A percentile compares a stretch with the other conserved stretches of the same genome.
phyloP scores from a whole-genome alignment of 2,888 invertebrate species.

The Philopedon plagiatum region DNA sequence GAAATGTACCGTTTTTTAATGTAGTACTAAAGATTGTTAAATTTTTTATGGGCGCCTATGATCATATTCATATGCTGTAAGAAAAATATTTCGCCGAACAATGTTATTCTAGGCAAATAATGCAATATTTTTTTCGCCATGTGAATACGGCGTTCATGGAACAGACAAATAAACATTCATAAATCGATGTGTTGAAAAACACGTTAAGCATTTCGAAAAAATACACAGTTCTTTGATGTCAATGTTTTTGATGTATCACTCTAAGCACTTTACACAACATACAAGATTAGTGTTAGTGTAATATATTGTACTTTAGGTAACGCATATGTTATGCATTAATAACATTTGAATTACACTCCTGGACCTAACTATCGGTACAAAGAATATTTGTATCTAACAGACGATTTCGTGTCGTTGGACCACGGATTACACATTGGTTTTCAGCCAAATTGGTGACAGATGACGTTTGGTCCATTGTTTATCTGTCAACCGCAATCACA shows the following conservation, averaged over 20 bases:
- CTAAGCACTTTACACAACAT: not conserved
- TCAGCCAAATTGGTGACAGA: too few relatives aligned
- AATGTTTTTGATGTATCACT: constrained; percentile 14
- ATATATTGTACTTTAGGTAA: not conserved
- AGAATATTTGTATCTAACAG: too few relatives aligned
- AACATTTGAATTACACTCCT: too few relatives aligned
- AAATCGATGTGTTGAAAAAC: constrained; percentile 16
- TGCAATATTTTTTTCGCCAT: constrained; percentile 23
- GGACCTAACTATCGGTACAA: too few relatives aligned
- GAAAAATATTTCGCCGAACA: constrained; percentile 11
- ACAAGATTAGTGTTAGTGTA: not conserved
- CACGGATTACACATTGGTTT: too few relatives aligned
- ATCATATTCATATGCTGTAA: not conserved
- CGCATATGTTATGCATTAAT: too few relatives aligned
- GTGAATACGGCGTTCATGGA: constrained; percentile 3
- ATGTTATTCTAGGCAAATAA: constrained; percentile 11
- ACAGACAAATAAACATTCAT: constrained; percentile 18
- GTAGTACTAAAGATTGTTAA: too few relatives aligned
- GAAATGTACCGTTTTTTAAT: too few relatives aligned
- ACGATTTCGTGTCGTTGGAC: too few relatives aligned
- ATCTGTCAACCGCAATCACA: too few relatives aligned
- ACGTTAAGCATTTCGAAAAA: constrained; percentile 13
- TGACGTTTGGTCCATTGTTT: too few relatives aligned
- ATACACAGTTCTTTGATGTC: constrained; percentile 13
- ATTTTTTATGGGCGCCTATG: not conserved